A percentile compares a stretch with the other conserved stretches of the same genome.
phyloP scores from a whole-genome alignment of 2,888 invertebrate species.

The Cantharis rufa region DNA sequence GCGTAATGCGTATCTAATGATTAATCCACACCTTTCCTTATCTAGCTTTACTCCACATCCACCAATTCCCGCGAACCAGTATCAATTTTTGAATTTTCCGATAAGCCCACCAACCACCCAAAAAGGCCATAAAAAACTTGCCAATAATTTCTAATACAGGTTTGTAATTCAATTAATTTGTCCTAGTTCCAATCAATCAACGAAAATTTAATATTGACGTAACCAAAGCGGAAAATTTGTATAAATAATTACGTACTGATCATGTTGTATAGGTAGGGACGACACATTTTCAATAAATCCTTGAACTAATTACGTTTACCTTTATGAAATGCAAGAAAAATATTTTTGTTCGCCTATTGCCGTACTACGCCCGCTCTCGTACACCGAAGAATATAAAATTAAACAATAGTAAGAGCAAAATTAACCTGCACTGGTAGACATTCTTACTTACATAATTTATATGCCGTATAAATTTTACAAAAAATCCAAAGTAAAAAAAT shows the following conservation, averaged over 20 bases:
- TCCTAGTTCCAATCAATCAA: neutral
- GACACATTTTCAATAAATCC: neutral
- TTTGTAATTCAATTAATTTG: neutral
- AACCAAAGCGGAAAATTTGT: neutral
- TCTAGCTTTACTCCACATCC: neutral
- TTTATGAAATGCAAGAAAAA: neutral
- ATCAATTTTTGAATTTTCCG: neutral
- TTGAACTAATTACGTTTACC: neutral
- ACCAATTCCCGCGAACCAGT: neutral
- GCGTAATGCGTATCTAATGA: slow-evolving; percentile 5
- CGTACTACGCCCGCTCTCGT: too few species aligned
- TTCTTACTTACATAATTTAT: too few species aligned
- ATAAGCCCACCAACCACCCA: neutral
- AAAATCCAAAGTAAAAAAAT: too few species aligned
- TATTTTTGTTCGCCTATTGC: too few species aligned
- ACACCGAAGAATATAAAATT: too few species aligned
- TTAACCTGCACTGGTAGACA: too few species aligned
- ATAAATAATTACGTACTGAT: neutral
- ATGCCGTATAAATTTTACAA: too few species aligned
- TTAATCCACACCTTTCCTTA: neutral
- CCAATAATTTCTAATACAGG: too few species aligned
- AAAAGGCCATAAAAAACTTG: too few species aligned
- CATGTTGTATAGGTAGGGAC: neutral
- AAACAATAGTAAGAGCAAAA: too few species aligned
- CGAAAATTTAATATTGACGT: neutral